A percentile compares a stretch with the other conserved stretches of the same genome.
Conservation (phyloP, 1,140 invertebrate species). For the Bilobella aurantiaca region DNA sequence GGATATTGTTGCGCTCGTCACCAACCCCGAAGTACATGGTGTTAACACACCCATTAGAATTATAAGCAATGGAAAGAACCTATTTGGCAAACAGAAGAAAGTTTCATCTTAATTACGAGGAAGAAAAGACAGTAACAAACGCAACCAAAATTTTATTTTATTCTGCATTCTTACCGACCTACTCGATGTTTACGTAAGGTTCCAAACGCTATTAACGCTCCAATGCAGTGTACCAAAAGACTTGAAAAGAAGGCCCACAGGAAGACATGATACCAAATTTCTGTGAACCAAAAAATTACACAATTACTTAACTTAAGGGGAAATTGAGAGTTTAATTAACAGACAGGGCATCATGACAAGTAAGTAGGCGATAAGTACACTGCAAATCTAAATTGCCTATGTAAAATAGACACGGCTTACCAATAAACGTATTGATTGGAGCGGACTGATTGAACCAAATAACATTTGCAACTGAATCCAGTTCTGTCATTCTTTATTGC, state of each 20-base stretch:
- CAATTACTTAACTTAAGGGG: background rate
- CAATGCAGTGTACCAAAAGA: slow-evolving; percentile 78
- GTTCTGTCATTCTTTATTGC: background rate
- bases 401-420: slow-evolving; percentile 33
- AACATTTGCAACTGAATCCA: slow-evolving; percentile 38
- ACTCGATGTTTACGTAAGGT: slow-evolving; percentile 83
- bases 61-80: slow-evolving; percentile 76
- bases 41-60: slow-evolving; percentile 74
- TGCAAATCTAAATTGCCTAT: slow-evolving; percentile 2
- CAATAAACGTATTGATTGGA: slow-evolving; percentile 41
- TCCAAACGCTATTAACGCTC: slow-evolving; percentile 73
- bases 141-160: slow-evolving; percentile 18
- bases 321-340: background rate
- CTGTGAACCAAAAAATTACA: slow-evolving; percentile 42
- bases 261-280: slow-evolving; percentile 94
- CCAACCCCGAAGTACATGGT: slow-evolving; percentile 73
- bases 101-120: too few species aligned
- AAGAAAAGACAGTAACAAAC: background rate
- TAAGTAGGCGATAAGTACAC: slow-evolving; percentile 4
- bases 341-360: background rate
- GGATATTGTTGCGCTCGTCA: slow-evolving; percentile 83
- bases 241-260: slow-evolving; percentile 90
- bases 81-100: too few species aligned
- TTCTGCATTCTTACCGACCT: slow-evolving; percentile 51
- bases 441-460: slow-evolving; percentile 40